Conservation (phyloP, 1,140 invertebrate genomes). For the Apis dorsata region DNA sequence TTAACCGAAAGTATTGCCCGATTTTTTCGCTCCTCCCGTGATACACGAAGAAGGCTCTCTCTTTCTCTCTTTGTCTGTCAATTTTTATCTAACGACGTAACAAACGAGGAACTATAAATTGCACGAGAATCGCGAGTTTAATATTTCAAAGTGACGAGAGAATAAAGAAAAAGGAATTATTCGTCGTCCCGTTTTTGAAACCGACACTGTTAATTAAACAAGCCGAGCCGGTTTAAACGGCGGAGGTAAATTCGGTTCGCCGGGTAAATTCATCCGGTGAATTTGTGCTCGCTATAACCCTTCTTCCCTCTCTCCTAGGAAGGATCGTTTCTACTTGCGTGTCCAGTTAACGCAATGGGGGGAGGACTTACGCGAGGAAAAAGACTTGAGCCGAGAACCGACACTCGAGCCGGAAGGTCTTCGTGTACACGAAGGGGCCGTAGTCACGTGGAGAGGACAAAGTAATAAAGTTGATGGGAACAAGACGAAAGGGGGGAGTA, state of each 20-base stretch:
- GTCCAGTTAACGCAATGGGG: not conserved
- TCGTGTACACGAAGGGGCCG: not conserved
- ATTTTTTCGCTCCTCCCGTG: not conserved
- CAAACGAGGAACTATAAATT: not conserved
- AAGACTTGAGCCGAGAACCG: slow-evolving; percentile 59
- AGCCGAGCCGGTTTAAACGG: not conserved
- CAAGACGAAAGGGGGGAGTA: not conserved
- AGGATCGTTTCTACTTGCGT: not conserved
- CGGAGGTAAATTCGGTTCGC: not conserved
- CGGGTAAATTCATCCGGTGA: slow-evolving; percentile 15
- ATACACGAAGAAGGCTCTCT: not conserved
- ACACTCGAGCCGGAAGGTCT: slow-evolving; percentile 4
- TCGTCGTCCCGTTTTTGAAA: not conserved
- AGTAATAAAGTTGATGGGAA: slow-evolving; percentile 74
- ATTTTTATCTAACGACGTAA: not conserved
- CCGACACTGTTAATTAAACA: slow-evolving; percentile 25
- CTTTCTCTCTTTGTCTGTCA: not conserved
- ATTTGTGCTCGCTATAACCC: not conserved
- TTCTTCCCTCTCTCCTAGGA: not conserved
- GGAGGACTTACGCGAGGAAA: slow-evolving; percentile 21
- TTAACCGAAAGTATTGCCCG: no score
- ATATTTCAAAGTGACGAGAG: not conserved
- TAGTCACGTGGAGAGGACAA: slow-evolving; percentile 65
- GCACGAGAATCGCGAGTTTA: not conserved
- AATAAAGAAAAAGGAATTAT: not conserved